Base-by-base conservation (phyloP, 2,113 vertebrate genomes). In the Marmota monax region DNA sequence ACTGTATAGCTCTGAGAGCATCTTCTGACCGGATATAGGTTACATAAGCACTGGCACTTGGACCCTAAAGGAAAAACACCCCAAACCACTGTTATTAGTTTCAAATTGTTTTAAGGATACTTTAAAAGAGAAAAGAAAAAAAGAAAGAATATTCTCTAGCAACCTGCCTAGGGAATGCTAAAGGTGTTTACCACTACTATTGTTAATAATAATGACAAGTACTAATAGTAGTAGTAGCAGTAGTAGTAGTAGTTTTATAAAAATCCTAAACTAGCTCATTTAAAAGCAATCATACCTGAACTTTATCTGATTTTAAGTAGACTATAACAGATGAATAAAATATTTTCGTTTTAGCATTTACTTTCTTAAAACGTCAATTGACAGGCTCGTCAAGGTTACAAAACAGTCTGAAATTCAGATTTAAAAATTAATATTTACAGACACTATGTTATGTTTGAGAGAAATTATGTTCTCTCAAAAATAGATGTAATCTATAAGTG, bases 11-110 rank as follows among this genome's bases (percentile, higher is more conserved):
- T 99, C 99, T 99, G 97, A 99, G 99, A 98, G 99, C 99, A 96
- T 99, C 99, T 99, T 99, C 99, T 98, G 99, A 99, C 96, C 99
- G 99, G 88, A 99, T 99, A 97, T 99, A 99, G 88, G 99, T 99
- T 98, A 99, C 99, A 95, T 99, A 99, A 85, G 99, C 99, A 93
- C 99, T 99, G 98, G 99, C 99, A 98, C 99, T 99, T 77, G 99
- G 99, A 99, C 99, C 99, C 99, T 99, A 97, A 95, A 97, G 94
- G 90, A 39, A 97, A 56, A 98, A 97, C 2, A 97, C 0, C 29
- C 13, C 51, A 29, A 23, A 4, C 51, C 53, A 58, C 37, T 53
- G 48, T 94, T 65, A 82, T 56, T 92, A 92, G 67, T 76, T 92
- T 88, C 92, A 90, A 96, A 97, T 56, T 84, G 83, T 63, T 27